Conservation (phyloP, 2,113 vertebrate genomes). For the cat (Felis catus) region DNA sequence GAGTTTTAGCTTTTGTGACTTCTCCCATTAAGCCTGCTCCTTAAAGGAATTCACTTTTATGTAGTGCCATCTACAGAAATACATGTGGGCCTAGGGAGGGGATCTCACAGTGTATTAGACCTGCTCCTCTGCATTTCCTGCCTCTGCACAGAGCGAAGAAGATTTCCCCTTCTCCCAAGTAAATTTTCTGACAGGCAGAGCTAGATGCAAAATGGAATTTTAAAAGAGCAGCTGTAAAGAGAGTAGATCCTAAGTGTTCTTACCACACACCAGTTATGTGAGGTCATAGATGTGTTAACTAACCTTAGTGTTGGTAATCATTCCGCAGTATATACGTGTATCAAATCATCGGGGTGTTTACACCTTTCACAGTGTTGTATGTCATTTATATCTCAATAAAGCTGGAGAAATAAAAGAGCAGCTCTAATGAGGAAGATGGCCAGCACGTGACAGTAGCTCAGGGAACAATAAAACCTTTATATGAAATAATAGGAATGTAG, state of each 20-base stretch:
- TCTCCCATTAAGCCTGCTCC: not conserved
- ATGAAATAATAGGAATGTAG: slow-evolving; percentile 44
- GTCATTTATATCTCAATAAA: not conserved
- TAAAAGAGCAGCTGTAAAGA: not conserved
- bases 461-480: slow-evolving; percentile 61
- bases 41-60: slow-evolving; percentile 10
- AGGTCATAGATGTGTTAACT: slow-evolving; percentile 19
- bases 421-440: slow-evolving; percentile 17
- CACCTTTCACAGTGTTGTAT: not conserved
- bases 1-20: not conserved
- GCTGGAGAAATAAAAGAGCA: not conserved
- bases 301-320: not conserved
- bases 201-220: not conserved
- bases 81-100: not conserved
- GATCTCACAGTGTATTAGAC: not conserved
- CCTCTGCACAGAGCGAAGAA: not conserved
- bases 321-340: not conserved
- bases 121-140: not conserved
- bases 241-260: not conserved
- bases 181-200: not conserved
- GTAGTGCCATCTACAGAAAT: not conserved
- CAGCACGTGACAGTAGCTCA: slow-evolving; percentile 41
- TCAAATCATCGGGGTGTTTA: not conserved
- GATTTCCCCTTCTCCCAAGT: not conserved
- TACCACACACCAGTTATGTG: not conserved